These are phyloP conservation scores for Halichoeres trimaculatus DNA, from an alignment of 2,113 vertebrate genomes.

Conservation along the genomic window DNA sequence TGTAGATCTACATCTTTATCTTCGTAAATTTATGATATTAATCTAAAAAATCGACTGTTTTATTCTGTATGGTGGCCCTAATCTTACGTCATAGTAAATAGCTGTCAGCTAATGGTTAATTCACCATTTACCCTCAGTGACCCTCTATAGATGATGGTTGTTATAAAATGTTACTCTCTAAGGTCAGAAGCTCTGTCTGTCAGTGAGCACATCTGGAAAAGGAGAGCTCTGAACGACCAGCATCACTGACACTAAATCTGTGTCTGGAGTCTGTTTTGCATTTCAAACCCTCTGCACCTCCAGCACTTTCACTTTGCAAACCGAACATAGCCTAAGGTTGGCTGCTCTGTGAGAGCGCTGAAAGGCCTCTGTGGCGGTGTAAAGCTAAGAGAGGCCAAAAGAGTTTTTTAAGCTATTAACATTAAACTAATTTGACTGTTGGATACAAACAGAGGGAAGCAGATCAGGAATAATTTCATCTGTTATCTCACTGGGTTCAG, in stretches of 20 bases:
- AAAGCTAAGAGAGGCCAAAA: not conserved
- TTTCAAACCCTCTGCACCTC: slow-evolving; percentile 61
- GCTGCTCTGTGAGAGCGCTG: slow-evolving; percentile 39
- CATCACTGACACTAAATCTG: slow-evolving; percentile 51
- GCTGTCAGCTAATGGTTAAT: too few species aligned
- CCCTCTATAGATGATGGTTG: too few species aligned
- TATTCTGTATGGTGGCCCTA: too few species aligned
- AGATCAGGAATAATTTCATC: not conserved
- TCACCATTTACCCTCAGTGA: too few species aligned
- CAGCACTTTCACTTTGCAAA: slow-evolving; percentile 60
- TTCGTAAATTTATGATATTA: too few species aligned
- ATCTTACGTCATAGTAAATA: too few species aligned
- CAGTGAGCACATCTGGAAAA: slow-evolving; percentile 21
- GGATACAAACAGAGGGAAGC: not conserved
- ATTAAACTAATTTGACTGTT: not conserved
- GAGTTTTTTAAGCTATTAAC: slow-evolving; percentile 5
- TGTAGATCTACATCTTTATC: too few species aligned
- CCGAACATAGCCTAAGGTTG: slow-evolving; percentile 58
- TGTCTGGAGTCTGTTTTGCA: slow-evolving; percentile 55
- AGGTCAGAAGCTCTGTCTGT: not conserved
- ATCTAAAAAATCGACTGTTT: too few species aligned
- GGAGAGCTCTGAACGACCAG: slow-evolving; percentile 50
- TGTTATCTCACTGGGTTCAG: not conserved
- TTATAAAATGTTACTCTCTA: too few species aligned
- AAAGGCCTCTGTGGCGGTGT: slow-evolving; percentile 45